Evolutionary conservation across 35 echinoderm and acorn worm genomes (phyloP), one percentile per base, ranked within the genome.

Genomic region (Patiria miniata): DNA sequence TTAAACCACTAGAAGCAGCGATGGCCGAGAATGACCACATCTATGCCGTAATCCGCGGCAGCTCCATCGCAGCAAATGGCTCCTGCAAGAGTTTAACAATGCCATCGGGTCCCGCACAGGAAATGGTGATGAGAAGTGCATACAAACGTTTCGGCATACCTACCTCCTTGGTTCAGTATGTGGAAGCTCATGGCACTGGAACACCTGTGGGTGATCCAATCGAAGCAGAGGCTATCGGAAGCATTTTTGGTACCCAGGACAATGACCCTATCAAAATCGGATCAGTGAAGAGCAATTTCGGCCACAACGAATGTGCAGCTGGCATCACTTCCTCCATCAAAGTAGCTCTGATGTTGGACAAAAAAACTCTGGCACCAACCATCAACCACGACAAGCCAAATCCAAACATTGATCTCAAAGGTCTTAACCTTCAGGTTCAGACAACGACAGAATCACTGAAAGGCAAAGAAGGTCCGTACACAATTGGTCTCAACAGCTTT

Each of bases 121-220:
- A 89, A 51, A 51, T 51, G 19, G 40, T 94, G 34, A 98, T 98
- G 86, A 87, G 85, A 10, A 87, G 83, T n/a, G 87, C 92, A 5
- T 98, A 98, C 32, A 51, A 94, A 12, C 79, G 89, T 79, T 98
- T 98, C 78, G 61, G 79, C 86, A 73, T 98, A n/a, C 81, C 88
- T 50, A 91, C 94, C 92, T 88, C 85, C 19, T 79, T 77, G 5
- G 89, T 98, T 0, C 76, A 94, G 33, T 98, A 88, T 37, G 73
- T 98, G 0, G 95, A 98, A 68, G 95, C 95, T 40, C 95, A 98
- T 50, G 95, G 95, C 12, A 98, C 95, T 6, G 95, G 95, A 15
- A 98, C 95, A 36, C 93, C 89, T 40, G 95, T 98, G 68, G 95
- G 95, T 23, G 95, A 98, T 81, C 95, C 95, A 21, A 85, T 98